Evolutionary conservation across 2,797 vertebrate species (phyloP).

Genomic region (Tadarida brasiliensis): DNA sequence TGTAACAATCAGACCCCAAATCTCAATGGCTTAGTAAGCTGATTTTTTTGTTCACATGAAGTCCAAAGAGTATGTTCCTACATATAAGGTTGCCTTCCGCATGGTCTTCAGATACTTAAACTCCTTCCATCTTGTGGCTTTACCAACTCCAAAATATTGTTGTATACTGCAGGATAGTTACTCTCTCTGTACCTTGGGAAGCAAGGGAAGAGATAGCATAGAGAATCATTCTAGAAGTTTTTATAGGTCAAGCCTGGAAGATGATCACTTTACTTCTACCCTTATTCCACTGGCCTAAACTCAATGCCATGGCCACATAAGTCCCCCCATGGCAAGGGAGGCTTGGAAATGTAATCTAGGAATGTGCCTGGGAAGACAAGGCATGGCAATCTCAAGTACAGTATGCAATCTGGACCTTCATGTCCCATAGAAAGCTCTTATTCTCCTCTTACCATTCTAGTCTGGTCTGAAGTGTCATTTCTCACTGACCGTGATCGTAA

Average conservation of each 20-base stretch:
- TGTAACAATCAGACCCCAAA: conserved; percentile 42
- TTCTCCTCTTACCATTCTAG: conserved; percentile 14
- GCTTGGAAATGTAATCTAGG: conserved; percentile 38
- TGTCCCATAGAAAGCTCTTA: neutral
- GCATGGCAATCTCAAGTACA: neutral
- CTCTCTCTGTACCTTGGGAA: conserved; percentile 7
- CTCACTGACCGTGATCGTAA: conserved; percentile 54
- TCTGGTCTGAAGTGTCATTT: conserved; percentile 49
- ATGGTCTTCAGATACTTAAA: neutral
- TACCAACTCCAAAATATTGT: neutral
- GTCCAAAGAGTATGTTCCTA: neutral
- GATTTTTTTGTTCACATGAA: conserved; percentile 22
- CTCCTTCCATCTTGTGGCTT: neutral
- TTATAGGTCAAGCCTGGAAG: neutral
- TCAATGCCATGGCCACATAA: neutral
- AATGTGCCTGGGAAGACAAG: conserved; percentile 3
- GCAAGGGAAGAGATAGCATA: conserved; percentile 21
- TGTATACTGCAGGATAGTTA: neutral
- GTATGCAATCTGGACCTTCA: neutral
- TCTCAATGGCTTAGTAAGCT: conserved; percentile 24
- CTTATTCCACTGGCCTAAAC: conserved; percentile 42
- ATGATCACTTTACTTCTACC: conserved; percentile 23
- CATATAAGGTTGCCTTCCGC: neutral
- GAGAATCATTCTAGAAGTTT: conserved; percentile 35
- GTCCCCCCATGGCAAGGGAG: neutral